A percentile compares a stretch with the other conserved stretches of the same genome.
Conservation (phyloP, 2,113 vertebrate genomes). For the Raja brachyura region DNA sequence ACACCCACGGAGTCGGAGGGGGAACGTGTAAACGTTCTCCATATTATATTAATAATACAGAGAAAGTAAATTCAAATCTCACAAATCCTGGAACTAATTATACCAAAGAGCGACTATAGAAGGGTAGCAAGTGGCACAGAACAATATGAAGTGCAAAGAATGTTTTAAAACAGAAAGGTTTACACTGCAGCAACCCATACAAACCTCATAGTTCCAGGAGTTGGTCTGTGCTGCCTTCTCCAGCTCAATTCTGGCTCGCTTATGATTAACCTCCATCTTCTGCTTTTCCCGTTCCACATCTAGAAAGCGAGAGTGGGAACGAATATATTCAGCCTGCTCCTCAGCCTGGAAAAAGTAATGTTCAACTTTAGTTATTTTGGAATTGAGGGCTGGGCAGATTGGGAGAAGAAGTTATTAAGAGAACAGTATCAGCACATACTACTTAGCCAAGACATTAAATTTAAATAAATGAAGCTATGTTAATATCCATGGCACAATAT, state of each 20-base stretch:
- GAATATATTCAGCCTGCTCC: constrained; percentile 76
- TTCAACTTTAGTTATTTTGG: background rate
- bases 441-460: too few relatives aligned
- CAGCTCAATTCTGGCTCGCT: constrained; percentile 83
- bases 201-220: constrained; percentile 73
- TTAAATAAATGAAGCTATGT: too few relatives aligned
- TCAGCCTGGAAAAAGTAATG: constrained; percentile 59
- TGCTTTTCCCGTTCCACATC: constrained; percentile 88
- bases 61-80: background rate
- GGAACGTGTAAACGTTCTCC: too few relatives aligned
- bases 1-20: too few relatives aligned
- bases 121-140: background rate
- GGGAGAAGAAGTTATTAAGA: too few relatives aligned
- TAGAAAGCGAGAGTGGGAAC: constrained; percentile 69
- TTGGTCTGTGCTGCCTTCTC: constrained; percentile 75
- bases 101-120: too few relatives aligned
- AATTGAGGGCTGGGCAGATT: background rate
- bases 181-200: background rate
- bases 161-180: background rate
- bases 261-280: constrained; percentile 93
- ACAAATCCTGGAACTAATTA: background rate
- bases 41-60: background rate
- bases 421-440: background rate
- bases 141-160: background rate
- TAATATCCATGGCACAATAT: too few relatives aligned